These are phyloP conservation scores for Anastrepha ludens DNA, from an alignment of 1,140 invertebrate species.

Conservation along the genomic window DNA sequence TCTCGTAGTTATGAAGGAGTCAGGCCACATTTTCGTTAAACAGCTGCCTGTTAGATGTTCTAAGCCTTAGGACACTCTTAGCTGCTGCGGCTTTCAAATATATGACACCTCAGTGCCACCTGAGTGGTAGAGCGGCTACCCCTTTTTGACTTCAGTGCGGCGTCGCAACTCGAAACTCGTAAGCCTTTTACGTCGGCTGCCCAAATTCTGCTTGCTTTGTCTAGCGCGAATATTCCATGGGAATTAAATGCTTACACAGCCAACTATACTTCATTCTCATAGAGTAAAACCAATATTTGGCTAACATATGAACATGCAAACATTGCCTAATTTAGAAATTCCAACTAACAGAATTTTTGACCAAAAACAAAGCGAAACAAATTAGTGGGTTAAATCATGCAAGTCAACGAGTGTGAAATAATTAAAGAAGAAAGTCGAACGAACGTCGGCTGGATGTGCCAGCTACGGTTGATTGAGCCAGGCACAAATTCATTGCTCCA, in stretches of 20 bases:
- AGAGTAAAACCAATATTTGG: neutral
- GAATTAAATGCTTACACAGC: neutral
- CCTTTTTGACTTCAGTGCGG: no score
- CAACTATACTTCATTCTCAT: neutral
- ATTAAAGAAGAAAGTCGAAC: neutral
- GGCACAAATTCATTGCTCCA: conserved; percentile 12
- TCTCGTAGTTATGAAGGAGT: no score
- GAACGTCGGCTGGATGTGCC: neutral
- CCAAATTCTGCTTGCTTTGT: no score
- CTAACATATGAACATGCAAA: neutral
- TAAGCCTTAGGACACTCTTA: no score
- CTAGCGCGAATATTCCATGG: neutral
- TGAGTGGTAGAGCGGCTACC: no score
- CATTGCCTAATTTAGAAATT: neutral
- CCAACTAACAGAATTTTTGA: neutral
- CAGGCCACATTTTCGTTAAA: no score
- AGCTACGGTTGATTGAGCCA: neutral
- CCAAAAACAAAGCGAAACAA: conserved; percentile 43
- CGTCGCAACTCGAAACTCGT: no score
- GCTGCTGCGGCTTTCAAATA: no score
- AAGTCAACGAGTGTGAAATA: conserved; percentile 19
- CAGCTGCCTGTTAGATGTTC: no score
- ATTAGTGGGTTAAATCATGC: conserved; percentile 32
- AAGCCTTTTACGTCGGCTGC: no score
- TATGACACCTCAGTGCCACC: no score